These are phyloP conservation scores for Cryptotermes secundus DNA, from an alignment of 1,140 invertebrate genomes.

Conservation along the genomic window DNA sequence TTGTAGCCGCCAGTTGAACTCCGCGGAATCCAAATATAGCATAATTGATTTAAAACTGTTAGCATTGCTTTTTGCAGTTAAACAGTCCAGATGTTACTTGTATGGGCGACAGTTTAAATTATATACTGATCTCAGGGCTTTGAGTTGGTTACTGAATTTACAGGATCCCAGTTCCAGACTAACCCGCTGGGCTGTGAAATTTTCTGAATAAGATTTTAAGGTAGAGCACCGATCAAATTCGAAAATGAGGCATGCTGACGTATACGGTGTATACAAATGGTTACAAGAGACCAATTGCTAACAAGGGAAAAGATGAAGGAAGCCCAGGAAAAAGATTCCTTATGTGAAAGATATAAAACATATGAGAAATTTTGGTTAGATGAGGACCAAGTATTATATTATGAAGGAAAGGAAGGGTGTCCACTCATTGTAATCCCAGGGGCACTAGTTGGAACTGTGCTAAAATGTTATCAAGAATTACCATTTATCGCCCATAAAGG, in stretches of 20 bases:
- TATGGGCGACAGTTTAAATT: neutral
- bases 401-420: neutral
- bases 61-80: neutral
- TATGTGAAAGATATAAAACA: neutral
- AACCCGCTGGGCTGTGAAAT: no score
- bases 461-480: no score
- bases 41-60: neutral
- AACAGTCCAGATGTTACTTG: neutral
- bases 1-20: neutral
- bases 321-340: neutral
- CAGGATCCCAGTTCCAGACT: no score
- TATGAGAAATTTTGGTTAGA: neutral
- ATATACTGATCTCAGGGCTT: no score
- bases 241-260: neutral
- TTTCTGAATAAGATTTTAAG: no score
- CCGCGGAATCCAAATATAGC: neutral
- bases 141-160: no score
- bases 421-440: neutral
- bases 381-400: no score
- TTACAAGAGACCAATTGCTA: no score
- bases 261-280: neutral
- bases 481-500: neutral
- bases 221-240: no score
- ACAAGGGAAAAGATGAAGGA: neutral
- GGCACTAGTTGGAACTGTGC: neutral